These are phyloP conservation scores for Galeopterus variegatus DNA, from an alignment of 2,113 vertebrate genomes.

Conservation along the genomic window DNA sequence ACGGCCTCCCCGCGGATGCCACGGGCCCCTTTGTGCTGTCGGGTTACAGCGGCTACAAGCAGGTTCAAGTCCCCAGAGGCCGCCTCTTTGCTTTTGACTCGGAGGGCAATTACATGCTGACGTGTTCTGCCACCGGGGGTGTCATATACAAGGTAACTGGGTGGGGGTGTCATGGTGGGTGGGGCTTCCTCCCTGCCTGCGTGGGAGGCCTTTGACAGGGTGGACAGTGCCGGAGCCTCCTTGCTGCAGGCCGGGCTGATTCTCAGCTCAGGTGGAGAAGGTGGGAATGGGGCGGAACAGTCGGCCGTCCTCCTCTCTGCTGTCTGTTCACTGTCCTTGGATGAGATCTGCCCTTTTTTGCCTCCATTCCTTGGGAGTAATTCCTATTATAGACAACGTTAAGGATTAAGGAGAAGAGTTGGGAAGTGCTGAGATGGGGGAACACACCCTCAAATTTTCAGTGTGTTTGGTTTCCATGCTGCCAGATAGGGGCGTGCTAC, in stretches of 20 bases:
- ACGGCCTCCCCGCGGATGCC: slow-evolving; percentile 93
- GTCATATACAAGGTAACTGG: slow-evolving; percentile 94
- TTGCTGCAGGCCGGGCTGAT: too few relatives aligned
- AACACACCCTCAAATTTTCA: too few relatives aligned
- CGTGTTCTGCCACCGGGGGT: slow-evolving; percentile 94
- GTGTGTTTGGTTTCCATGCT: too few relatives aligned
- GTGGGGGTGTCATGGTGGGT: not conserved
- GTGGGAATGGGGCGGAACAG: not conserved
- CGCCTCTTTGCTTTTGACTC: slow-evolving; percentile 98
- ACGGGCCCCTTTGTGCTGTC: slow-evolving; percentile 97
- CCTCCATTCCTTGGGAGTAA: not conserved
- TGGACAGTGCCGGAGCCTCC: not conserved
- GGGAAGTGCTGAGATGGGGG: not conserved
- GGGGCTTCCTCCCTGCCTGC: not conserved
- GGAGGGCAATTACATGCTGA: slow-evolving; percentile 96
- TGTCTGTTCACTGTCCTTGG: too few relatives aligned
- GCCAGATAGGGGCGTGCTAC: too few relatives aligned
- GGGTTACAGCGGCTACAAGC: slow-evolving; percentile 97
- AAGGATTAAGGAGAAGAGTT: not conserved
- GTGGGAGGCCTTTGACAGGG: not conserved
- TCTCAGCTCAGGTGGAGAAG: not conserved
- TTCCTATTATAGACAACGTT: not conserved
- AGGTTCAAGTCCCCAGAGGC: slow-evolving; percentile 96
- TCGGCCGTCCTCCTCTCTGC: rapidly evolving
- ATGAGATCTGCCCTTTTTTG: not conserved